A percentile compares a stretch with the other conserved stretches of the same genome.
These are phyloP conservation scores for Unio pictorum DNA, from an alignment of 2,888 invertebrate species.

Conservation along the genomic window DNA sequence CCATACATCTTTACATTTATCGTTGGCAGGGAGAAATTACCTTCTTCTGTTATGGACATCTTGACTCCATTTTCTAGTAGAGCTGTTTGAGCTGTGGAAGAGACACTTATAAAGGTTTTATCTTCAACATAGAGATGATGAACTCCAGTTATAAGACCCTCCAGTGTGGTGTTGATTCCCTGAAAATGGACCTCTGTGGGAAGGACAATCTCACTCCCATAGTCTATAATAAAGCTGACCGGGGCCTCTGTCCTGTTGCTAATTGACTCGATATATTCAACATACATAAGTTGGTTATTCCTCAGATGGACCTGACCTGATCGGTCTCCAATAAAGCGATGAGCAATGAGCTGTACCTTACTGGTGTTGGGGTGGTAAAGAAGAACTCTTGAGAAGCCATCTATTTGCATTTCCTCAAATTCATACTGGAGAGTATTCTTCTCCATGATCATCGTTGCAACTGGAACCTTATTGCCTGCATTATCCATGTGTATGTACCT, in stretches of 20 bases:
- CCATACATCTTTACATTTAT: constrained; percentile 46
- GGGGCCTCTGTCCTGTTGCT: constrained; percentile 58
- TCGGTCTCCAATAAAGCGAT: constrained; percentile 51
- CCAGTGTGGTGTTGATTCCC: constrained; percentile 50
- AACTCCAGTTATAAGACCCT: constrained; percentile 48
- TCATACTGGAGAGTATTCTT: constrained; percentile 39
- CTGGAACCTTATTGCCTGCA: constrained; percentile 42
- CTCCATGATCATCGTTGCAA: constrained; percentile 54
- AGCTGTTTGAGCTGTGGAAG: constrained; percentile 54
- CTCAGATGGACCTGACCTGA: constrained; percentile 56
- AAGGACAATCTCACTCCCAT: constrained; percentile 47
- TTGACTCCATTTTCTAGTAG: constrained; percentile 41
- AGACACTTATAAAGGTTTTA: constrained; percentile 33
- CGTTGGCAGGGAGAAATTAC: constrained; percentile 52
- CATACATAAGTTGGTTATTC: constrained; percentile 36
- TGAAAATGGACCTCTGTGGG: constrained; percentile 58
- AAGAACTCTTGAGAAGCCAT: constrained; percentile 41
- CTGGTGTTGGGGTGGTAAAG: constrained; percentile 44
- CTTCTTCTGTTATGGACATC: constrained; percentile 35
- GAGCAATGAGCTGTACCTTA: constrained; percentile 38
- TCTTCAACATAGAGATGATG: constrained; percentile 58
- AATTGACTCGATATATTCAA: constrained; percentile 54
- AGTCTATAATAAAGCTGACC: constrained; percentile 54
- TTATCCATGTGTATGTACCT: constrained; percentile 54
- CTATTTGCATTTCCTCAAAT: constrained; percentile 55